phyloP scores from a whole-genome alignment of 2,113 vertebrate species.

The Anhinga rufa region DNA sequence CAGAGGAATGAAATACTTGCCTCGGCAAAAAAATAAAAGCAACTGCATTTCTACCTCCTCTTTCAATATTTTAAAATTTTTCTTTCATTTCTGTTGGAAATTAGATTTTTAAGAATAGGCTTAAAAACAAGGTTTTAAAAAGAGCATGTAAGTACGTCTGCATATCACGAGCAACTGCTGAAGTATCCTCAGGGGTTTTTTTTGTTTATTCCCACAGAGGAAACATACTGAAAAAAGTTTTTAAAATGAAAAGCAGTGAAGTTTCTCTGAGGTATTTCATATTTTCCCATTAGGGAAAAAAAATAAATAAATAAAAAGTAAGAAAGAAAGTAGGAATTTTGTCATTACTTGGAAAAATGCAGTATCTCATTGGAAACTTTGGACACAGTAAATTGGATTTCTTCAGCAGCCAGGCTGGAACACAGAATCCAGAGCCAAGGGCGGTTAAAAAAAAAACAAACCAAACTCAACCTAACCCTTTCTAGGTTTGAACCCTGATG shows the following conservation, averaged over 20 bases:
- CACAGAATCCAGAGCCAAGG: neutral
- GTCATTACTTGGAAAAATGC: neutral
- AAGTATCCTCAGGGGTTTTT: neutral
- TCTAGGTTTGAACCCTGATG: neutral
- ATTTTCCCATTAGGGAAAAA: neutral
- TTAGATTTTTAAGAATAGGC: neutral
- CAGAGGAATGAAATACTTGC: neutral
- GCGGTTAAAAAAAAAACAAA: neutral
- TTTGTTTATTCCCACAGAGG: neutral
- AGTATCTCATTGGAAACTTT: neutral
- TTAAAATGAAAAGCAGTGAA: neutral
- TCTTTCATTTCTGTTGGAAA: constrained; percentile 10
- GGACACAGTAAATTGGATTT: neutral
- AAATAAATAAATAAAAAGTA: neutral
- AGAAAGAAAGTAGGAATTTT: neutral
- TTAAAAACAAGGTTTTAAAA: neutral
- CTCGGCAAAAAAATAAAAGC: neutral
- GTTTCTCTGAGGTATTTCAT: neutral
- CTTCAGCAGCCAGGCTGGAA: neutral
- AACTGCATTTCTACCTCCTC: neutral
- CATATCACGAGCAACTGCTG: neutral
- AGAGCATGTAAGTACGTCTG: neutral
- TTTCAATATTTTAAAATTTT: constrained; percentile 18
- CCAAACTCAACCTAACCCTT: neutral
- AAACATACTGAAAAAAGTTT: neutral